These are phyloP conservation scores for Illadopsis cleaveri DNA, from an alignment of 2,113 vertebrate genomes.

Conservation along the genomic window DNA sequence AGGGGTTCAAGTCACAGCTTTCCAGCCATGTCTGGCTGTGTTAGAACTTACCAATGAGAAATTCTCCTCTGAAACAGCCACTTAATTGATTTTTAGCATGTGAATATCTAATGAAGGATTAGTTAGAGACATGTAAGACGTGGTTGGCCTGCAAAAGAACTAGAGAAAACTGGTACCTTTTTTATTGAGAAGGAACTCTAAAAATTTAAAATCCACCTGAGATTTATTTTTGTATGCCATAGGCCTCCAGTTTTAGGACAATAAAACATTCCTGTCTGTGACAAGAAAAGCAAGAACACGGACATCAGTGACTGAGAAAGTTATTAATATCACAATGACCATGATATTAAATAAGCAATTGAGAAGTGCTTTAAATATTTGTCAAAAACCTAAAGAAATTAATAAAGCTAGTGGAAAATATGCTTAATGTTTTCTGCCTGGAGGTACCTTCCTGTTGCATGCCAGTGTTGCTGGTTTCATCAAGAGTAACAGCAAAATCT, in stretches of 20 bases:
- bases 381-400: neutral
- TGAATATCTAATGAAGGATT: neutral
- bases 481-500: neutral
- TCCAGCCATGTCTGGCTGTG: neutral
- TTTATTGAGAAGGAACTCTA: neutral
- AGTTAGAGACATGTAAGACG: neutral
- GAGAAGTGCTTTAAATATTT: neutral
- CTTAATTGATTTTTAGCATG: neutral
- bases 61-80: neutral
- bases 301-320: neutral
- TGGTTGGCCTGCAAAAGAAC: neutral
- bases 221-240: neutral
- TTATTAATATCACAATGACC: neutral
- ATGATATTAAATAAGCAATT: neutral
- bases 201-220: neutral
- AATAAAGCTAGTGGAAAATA: neutral
- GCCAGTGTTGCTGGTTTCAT: neutral
- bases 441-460: neutral
- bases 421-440: neutral
- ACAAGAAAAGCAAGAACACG: neutral
- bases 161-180: neutral
- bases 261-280: neutral
- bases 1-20: neutral
- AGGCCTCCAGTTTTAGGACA: neutral
- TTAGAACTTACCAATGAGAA: neutral